Conservation (phyloP, 2,888 invertebrate genomes). For the Geophilus truncorum region DNA sequence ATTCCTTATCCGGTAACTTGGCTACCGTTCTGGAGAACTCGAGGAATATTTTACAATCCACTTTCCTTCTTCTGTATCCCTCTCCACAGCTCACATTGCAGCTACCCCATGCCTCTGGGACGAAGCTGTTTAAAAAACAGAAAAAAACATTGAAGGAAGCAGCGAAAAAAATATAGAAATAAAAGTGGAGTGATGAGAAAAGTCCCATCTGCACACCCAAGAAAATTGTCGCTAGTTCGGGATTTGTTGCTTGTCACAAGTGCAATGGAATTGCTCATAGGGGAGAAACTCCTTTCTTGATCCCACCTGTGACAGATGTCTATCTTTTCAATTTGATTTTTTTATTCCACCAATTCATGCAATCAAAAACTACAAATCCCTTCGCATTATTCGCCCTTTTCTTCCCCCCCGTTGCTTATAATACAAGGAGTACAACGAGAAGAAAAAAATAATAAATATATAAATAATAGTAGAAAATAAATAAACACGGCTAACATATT, state of each 20-base stretch:
- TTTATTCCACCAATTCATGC: not conserved
- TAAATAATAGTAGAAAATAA: not conserved
- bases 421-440: not conserved
- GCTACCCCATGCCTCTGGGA: constrained; percentile 86
- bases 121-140: constrained; percentile 61
- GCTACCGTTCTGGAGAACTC: constrained; percentile 86
- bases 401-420: not conserved
- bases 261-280: constrained; percentile 3
- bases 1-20: constrained; percentile 79
- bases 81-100: constrained; percentile 90
- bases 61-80: constrained; percentile 76
- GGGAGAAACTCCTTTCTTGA: not conserved
- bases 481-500: not conserved
- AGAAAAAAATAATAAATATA: not conserved
- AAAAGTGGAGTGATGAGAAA: not conserved
- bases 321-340: constrained; percentile 2
- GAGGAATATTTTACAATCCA: constrained; percentile 90
- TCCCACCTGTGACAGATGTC: constrained; percentile 16
- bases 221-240: constrained; percentile 3
- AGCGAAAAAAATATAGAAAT: not conserved
- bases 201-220: not conserved
- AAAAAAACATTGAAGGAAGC: not conserved
- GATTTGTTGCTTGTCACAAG: constrained; percentile 20
- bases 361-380: not conserved
- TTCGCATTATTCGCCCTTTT: not conserved